A percentile compares a stretch with the other conserved stretches of the same genome.
These are phyloP conservation scores for Leucophora obtusa DNA, from an alignment of 2,888 invertebrate species.

Conservation along the genomic window DNA sequence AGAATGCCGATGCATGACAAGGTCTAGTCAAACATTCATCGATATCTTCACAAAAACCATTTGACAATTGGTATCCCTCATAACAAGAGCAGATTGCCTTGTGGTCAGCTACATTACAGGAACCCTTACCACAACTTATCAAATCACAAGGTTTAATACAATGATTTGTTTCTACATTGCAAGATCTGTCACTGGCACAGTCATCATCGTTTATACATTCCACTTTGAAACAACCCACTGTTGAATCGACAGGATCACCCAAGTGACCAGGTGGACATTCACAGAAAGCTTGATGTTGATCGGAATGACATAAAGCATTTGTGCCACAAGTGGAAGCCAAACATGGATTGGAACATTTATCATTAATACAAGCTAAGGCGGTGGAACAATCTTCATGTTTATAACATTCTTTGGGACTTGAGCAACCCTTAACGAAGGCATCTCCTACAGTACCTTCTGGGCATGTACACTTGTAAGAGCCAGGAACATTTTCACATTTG, in stretches of 20 bases:
- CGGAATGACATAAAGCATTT: conserved; percentile 87
- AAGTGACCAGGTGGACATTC: conserved; percentile 89
- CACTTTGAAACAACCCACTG: conserved; percentile 92
- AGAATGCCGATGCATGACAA: conserved; percentile 88
- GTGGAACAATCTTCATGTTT: conserved; percentile 87
- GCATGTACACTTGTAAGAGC: conserved; percentile 89
- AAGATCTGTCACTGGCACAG: conserved; percentile 87
- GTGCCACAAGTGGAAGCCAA: conserved; percentile 85
- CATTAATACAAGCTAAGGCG: conserved; percentile 85
- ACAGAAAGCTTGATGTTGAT: conserved; percentile 86
- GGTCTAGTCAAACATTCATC: conserved; percentile 89
- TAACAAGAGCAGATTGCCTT: conserved; percentile 86
- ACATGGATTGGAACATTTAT: conserved; percentile 91
- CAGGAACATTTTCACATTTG: conserved; percentile 87
- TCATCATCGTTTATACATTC: conserved; percentile 89
- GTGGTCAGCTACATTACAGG: conserved; percentile 86
- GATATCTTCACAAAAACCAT: conserved; percentile 86
- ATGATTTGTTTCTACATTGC: conserved; percentile 87
- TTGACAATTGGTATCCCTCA: conserved; percentile 84
- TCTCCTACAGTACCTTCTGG: conserved; percentile 89
- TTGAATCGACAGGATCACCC: conserved; percentile 87
- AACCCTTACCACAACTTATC: conserved; percentile 88
- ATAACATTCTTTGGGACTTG: conserved; percentile 87
- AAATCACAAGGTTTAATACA: conserved; percentile 90
- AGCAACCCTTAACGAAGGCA: conserved; percentile 85